Evolutionary conservation across 2,888 invertebrate species (phyloP).

Genomic region (Hermaeophaga mercurialis): DNA sequence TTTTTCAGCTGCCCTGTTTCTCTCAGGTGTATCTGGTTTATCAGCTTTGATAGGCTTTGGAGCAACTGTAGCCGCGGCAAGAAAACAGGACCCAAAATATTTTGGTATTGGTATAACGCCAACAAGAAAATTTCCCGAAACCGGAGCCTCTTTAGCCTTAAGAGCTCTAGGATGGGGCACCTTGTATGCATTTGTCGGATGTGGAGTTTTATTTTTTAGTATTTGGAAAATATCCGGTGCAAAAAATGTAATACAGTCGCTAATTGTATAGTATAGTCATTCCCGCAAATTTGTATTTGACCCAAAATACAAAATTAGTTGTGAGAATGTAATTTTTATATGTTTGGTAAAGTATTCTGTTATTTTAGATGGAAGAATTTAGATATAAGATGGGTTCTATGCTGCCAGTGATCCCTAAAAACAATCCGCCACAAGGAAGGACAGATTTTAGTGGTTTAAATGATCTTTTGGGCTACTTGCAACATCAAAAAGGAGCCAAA

Average conservation of each 20-base stretch:
- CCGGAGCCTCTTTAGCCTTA: constrained; percentile 77
- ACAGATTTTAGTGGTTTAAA: constrained; percentile 86
- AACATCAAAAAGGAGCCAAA: constrained; percentile 58
- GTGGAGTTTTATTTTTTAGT: constrained; percentile 78
- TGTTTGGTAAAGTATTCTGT: neutral
- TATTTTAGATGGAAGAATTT: constrained; percentile 78
- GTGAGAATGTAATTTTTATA: no score
- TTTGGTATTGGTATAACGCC: constrained; percentile 75
- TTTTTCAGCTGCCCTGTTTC: constrained; percentile 70
- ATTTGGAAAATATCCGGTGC: constrained; percentile 91
- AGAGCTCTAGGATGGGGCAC: constrained; percentile 89
- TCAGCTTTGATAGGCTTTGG: constrained; percentile 84
- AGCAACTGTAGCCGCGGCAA: constrained; percentile 75
- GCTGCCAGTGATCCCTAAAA: constrained; percentile 78
- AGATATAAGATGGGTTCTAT: constrained; percentile 76
- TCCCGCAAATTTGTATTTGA: neutral
- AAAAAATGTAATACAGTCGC: constrained; percentile 65
- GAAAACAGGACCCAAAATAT: constrained; percentile 78
- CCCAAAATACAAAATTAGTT: no score
- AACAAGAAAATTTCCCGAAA: constrained; percentile 68
- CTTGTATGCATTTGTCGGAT: constrained; percentile 84
- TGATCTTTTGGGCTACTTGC: constrained; percentile 81
- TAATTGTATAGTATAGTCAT: constrained; percentile 48
- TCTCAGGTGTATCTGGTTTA: constrained; percentile 75
- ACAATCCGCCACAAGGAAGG: constrained; percentile 77